Evolutionary conservation across 2,888 invertebrate species (phyloP).

Genomic region (Microplitis deprimator): DNA sequence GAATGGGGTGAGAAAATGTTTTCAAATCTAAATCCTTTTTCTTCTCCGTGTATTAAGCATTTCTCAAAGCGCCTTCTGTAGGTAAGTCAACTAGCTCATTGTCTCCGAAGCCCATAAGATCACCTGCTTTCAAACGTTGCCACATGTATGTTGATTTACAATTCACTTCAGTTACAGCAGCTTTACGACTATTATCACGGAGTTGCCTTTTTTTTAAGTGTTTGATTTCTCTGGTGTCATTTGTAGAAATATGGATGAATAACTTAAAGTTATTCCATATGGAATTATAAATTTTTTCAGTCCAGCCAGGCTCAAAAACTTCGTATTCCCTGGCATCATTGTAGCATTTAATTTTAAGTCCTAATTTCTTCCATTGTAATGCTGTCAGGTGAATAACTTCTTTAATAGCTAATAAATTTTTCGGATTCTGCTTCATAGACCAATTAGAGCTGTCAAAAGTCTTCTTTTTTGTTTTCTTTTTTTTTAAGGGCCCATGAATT

Average conservation of each 20-base stretch:
- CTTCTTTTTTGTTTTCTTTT: not conserved
- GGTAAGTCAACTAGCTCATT: no score
- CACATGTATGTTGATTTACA: no score
- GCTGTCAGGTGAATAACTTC: not conserved
- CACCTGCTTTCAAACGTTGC: no score
- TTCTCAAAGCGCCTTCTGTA: no score
- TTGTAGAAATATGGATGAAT: not conserved
- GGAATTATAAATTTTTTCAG: not conserved
- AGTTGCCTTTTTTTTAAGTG: not conserved
- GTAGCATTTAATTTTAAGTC: not conserved
- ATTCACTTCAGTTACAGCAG: no score
- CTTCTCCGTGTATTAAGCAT: no score
- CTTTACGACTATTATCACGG: no score
- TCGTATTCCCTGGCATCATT: slow-evolving; percentile 1
- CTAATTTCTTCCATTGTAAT: not conserved
- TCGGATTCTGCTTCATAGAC: not conserved
- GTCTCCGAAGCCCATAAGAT: no score
- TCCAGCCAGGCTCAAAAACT: slow-evolving; percentile 11
- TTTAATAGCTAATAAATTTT: not conserved
- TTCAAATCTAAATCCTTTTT: no score
- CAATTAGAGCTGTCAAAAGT: not conserved
- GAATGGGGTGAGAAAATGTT: no score
- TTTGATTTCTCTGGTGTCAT: not conserved
- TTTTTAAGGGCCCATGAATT: not conserved
- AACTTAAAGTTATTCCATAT: not conserved